Percentiles rank a stretch among this genome's conserved stretches.
These are phyloP conservation scores for Percina caprodes DNA, from an alignment of 2,113 vertebrate species.

Conservation along the genomic window DNA sequence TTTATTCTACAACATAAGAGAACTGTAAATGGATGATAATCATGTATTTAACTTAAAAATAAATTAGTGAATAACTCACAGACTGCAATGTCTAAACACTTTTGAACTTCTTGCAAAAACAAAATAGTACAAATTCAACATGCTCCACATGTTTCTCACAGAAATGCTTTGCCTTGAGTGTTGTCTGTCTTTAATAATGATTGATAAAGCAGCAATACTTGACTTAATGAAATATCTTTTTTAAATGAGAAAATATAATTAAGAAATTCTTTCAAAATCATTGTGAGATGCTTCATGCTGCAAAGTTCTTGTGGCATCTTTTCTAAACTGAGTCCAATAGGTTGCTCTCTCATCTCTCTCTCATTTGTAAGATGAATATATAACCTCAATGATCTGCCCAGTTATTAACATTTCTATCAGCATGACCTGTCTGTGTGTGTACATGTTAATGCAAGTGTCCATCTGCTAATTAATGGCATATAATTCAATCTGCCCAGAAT, in stretches of 20 bases:
- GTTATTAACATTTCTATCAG: slow-evolving; percentile 74
- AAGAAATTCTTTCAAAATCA: slow-evolving; percentile 2
- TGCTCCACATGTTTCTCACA: background rate
- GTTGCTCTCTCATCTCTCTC: slow-evolving; percentile 31
- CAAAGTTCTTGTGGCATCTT: slow-evolving; percentile 12
- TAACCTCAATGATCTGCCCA: slow-evolving; percentile 61
- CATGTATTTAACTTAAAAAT: background rate
- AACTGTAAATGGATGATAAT: background rate
- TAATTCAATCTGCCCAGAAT: slow-evolving; percentile 79
- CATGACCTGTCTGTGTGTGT: slow-evolving; percentile 58
- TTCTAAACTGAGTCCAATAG: slow-evolving; percentile 27
- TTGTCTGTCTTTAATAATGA: background rate
- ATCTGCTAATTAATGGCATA: slow-evolving; percentile 77
- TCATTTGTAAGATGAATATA: slow-evolving; percentile 57
- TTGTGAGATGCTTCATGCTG: slow-evolving; percentile 5
- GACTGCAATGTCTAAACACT: background rate
- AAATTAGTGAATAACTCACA: background rate
- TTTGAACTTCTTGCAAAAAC: background rate
- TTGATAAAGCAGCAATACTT: background rate
- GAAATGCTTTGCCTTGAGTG: background rate
- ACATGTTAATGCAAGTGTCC: slow-evolving; percentile 66
- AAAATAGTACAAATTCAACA: background rate
- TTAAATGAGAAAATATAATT: slow-evolving; percentile 5
- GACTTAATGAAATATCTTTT: background rate
- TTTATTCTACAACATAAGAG: background rate